Base-by-base conservation (phyloP, 2,113 vertebrate species). In the Pterocles gutturalis region DNA sequence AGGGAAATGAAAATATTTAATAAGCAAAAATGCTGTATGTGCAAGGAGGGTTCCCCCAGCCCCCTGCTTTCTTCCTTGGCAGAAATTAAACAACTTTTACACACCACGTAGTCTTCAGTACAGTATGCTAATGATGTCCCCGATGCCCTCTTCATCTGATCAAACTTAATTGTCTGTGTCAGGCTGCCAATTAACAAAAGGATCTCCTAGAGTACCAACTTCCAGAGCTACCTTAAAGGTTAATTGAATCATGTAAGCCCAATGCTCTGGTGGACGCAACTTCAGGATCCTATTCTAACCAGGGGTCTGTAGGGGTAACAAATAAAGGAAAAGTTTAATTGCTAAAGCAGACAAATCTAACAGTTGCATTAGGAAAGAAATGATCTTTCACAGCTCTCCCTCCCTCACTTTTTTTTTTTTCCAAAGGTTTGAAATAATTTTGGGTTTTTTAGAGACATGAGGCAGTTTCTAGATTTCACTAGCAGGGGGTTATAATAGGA, bases 161-260 rank as follows among this genome's bases (percentile, higher is more conserved):
- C 98, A 98, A 95, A 98, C 98, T 98, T 98, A 98, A 98, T 98
- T 98, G 98, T 97, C 98, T 98, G 98, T 98, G 98, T 98, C 98
- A 98, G 97, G 96, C 97, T 98, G 98, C 98, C 98, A 98, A 98
- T 98, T 98, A 98, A 98, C 97, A 97, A 97, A 98, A 97, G 96
- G 94, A 97, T 98, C 94, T 97, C 96, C 95, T 97, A 95, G 94
- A 80, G 67, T 97, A 98, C 97, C 96, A 95, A 97, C 98, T 98
- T 98, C 98, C 98, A 97, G 79, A 98, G 98, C 97, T 98, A 98
- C 98, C 97, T 94, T 96, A 97, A 98, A 99, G 98, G 98, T 98
- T 99, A 99, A 99, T 98, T 98, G 98, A 98, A 98, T 98, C 98
- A 98, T 96, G 98, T 96, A 97, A 96, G 92, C 89, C 95, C 66